phyloP scores from a whole-genome alignment of 1,140 invertebrate species.

The Temnothorax nylanderi region DNA sequence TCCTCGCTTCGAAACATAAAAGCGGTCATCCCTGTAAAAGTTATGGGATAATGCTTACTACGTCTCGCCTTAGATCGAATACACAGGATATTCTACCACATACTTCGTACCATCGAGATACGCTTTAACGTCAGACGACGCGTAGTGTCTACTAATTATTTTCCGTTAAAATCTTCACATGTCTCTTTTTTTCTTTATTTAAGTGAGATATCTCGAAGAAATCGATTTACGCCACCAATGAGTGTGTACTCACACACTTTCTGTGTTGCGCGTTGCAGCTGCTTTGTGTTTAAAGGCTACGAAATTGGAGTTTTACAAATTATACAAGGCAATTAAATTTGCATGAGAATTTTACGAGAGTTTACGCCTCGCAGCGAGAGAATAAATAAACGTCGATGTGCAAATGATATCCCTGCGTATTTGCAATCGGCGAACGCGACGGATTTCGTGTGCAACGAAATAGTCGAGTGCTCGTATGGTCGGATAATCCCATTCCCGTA shows the following conservation, averaged over 20 bases:
- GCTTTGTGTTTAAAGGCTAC: not conserved
- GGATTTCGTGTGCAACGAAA: constrained; percentile 47
- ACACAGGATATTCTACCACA: constrained; percentile 21
- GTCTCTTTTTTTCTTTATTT: not conserved
- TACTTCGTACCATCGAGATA: constrained; percentile 13
- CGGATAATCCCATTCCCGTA: constrained; percentile 49
- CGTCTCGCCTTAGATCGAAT: not conserved
- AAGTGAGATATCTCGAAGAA: not conserved
- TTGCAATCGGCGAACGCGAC: constrained; percentile 19
- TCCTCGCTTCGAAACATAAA: constrained; percentile 62
- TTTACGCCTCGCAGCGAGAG: not conserved
- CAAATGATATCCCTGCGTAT: constrained; percentile 27
- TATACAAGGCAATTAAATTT: not conserved
- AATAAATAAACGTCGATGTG: constrained; percentile 21
- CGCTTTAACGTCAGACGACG: not conserved
- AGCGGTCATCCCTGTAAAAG: constrained; percentile 66
- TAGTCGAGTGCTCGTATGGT: constrained; percentile 17
- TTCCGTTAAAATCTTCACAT: not conserved
- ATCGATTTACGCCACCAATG: not conserved
- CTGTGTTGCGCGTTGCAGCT: not conserved
- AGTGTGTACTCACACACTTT: not conserved
- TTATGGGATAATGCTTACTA: constrained; percentile 62
- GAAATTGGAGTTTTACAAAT: not conserved
- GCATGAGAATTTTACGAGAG: constrained; percentile 15
- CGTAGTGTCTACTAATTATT: not conserved